Evolutionary conservation across 30 jellyfish, hydroid and myxozoan genomes (phyloP), one percentile per base, ranked within the genome.

Genomic region (Hydractinia echinata): DNA sequence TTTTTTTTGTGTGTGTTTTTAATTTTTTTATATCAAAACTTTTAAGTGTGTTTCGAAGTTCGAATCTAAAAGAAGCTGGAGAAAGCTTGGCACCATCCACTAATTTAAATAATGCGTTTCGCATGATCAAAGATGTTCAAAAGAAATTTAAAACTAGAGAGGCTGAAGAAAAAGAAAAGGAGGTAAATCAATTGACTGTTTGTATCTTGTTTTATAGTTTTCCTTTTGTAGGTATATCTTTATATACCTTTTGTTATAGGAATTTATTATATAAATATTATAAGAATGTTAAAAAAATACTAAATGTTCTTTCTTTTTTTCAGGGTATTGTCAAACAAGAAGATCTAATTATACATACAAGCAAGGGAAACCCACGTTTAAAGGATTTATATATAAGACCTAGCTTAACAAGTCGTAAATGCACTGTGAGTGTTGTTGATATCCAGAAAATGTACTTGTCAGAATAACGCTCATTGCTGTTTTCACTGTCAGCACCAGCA

Each of bases 241-340:
- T 13, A 0, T 58, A 58, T 16, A 10, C 78, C 14, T 67, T 15
- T 13, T 67, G 19, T 13, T 67, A 13, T 13, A 15, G 1, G 11
- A 13, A 67, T 58, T 58, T 58, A 11, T 58, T 11, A 58, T 11
- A 13, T 58, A 13, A 18, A 58, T 58, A 18, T 30, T 30, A 30
- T 2, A 30, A 30, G 2, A 0, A 30, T n/a, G n/a, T n/a, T n/a
- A n/a, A n/a, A n/a, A n/a, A n/a, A n/a, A n/a, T n/a, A n/a, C n/a
- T n/a, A n/a, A n/a, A n/a, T n/a, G n/a, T n/a, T 58, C 15, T 58
- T 5, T 5, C 4, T 49, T 54, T 61, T 1, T 62, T 77, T 20
- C 69, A 89, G 97, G 99, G 99, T 21, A 95, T 95, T 18, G 95
- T 95, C 15, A 95, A 95, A 77, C 99, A 95, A 89, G 99, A 89